Evolutionary conservation across 2,113 vertebrate genomes (phyloP).

Genomic region (Micromys minutus): DNA sequence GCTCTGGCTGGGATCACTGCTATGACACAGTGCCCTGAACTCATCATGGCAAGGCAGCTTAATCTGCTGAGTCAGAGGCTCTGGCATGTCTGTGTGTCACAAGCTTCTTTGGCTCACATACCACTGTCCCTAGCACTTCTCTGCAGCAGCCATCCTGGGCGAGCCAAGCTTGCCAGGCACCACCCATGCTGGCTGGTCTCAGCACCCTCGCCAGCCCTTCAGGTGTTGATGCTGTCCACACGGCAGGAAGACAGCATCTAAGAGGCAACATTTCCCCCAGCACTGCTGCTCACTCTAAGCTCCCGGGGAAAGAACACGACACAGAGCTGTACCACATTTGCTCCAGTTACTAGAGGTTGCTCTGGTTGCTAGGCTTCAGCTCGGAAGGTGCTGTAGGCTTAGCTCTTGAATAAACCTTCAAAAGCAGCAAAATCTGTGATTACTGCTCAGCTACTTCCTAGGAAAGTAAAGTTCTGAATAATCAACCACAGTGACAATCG

Average conservation of each 20-base stretch:
- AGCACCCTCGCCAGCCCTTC: too few relatives aligned
- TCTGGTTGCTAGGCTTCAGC: not conserved
- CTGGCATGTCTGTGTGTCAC: accelerated
- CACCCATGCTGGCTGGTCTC: too few relatives aligned
- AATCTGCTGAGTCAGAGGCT: not conserved
- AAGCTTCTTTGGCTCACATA: too few relatives aligned
- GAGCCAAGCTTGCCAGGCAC: not conserved
- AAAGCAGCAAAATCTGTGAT: not conserved
- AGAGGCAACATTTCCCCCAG: not conserved
- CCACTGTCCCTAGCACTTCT: too few relatives aligned
- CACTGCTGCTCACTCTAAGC: not conserved
- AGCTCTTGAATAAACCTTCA: not conserved
- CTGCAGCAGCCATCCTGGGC: not conserved
- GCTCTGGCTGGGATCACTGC: not conserved
- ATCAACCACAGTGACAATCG: not conserved
- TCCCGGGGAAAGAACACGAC: too few relatives aligned
- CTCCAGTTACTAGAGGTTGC: not conserved
- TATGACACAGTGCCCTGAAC: not conserved
- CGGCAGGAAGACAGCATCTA: not conserved
- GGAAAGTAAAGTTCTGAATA: not conserved
- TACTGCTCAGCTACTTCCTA: not conserved
- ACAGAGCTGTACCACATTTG: not conserved
- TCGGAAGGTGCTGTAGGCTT: not conserved
- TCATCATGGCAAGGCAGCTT: not conserved
- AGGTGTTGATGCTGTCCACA: too few relatives aligned